Evolutionary conservation across 1,140 invertebrate genomes (phyloP), one percentile per base, ranked within the genome.

Genomic region (Ericerus pela): DNA sequence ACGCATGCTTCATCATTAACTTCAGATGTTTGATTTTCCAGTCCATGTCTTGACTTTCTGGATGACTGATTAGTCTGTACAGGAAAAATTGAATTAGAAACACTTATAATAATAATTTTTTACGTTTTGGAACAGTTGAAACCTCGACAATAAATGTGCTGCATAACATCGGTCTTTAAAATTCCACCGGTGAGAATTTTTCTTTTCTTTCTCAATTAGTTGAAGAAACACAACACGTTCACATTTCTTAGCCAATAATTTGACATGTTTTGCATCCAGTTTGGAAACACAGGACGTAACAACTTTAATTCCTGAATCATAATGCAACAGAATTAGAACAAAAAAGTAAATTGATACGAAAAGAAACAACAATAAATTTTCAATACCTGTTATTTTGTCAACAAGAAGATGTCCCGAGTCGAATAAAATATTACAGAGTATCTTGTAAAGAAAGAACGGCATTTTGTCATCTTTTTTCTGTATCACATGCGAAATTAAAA

Each of bases 1-100:
- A 16, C 1, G 57, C 37, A 18, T 58, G 18, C 33, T 58, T 53
- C 10, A 58, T 43, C 52, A 58, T 58, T 12, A 54, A 58, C 27
- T 58, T 58, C 26, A 58, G 16, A 20, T 58, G 57, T 28, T 58
- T 53, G n/a, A 58, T 54, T 58, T 58, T 58, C 52, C 57, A 54
- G 2, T 30, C 10, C 28, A 51, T 12, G 51, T 58, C 38, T 33
- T 29, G 22, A 37, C 29, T 30, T 54, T 54, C 31, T 31, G 38
- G 57, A 28, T 54, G 53, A 4, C 57, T 53, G 5, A 58, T 28
- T 5, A 58, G 10, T 28, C 57, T 58, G 47, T 20, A 43, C 20
- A 47, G 11, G 30, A 33, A 33, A 47, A 29, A 31, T 29, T 53
- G 30, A 2, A 2, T 16, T 43, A 43, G 10, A 53, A 29, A 29